Conservation (phyloP, 2,797 vertebrate species). For the Amblyopsis hoosieri region DNA sequence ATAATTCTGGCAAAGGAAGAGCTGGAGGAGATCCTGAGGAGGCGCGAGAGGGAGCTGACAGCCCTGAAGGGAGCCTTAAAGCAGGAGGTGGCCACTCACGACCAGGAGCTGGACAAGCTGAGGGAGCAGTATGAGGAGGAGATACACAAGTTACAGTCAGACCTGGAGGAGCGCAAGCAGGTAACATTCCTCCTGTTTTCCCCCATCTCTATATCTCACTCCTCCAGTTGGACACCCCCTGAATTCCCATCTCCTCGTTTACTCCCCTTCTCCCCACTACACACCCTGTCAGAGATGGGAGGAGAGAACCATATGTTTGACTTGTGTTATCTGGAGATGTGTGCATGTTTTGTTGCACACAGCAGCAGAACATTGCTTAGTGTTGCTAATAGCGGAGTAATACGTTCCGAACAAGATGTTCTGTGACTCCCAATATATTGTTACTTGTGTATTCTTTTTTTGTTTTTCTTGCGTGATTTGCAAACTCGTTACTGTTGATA, state of each 20-base stretch:
- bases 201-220: background rate
- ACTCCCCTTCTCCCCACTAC: constrained; percentile 39
- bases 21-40: constrained; percentile 89
- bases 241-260: constrained; percentile 36
- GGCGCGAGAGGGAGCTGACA: constrained; percentile 90
- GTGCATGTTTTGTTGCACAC: constrained; percentile 34
- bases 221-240: constrained; percentile 20
- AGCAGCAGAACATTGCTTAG: constrained; percentile 1
- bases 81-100: constrained; percentile 93
- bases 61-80: constrained; percentile 95
- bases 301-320: constrained; percentile 26
- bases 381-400: constrained; percentile 6
- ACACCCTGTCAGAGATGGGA: constrained; percentile 43
- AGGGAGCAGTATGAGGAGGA: constrained; percentile 90
- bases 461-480: background rate
- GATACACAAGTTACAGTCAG: constrained; percentile 77
- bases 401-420: background rate
- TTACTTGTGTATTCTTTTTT: constrained; percentile 1
- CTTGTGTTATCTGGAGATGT: constrained; percentile 29
- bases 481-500: background rate
- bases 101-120: constrained; percentile 92
- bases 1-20: constrained; percentile 87
- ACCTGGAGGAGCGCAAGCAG: constrained; percentile 85
- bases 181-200: constrained; percentile 64
- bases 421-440: constrained; percentile 3